Evolutionary conservation across 1,140 invertebrate genomes (phyloP).

Genomic region (Panagrolaimus sp.): DNA sequence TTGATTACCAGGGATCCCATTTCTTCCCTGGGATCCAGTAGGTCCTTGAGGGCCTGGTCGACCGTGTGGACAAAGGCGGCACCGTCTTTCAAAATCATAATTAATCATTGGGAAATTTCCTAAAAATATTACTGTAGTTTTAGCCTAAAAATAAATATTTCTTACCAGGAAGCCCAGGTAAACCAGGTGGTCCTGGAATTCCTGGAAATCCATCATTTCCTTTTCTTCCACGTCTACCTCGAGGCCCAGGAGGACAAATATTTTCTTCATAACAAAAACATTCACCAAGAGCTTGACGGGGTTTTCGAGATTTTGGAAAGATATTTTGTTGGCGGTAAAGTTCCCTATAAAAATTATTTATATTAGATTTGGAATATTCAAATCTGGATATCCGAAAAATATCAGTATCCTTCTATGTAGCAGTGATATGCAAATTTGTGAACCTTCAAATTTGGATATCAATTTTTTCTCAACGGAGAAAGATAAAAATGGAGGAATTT

Average conservation of each 20-base stretch:
- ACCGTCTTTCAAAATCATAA: not conserved
- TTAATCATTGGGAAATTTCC: constrained; percentile 1
- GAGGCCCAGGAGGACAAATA: constrained; percentile 3
- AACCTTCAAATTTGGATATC: no score
- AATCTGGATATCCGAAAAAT: no score
- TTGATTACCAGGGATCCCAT: not conserved
- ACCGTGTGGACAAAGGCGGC: constrained; percentile 1
- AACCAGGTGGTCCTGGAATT: constrained; percentile 9
- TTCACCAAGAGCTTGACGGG: not conserved
- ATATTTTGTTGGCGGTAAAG: no score
- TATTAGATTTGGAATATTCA: no score
- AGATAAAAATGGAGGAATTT: no score
- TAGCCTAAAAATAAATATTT: not conserved
- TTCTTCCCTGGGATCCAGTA: not conserved
- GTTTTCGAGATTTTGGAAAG: no score
- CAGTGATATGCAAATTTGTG: no score
- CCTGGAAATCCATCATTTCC: not conserved
- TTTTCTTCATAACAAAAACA: constrained; percentile 1
- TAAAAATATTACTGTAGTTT: not conserved
- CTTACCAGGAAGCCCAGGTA: not conserved
- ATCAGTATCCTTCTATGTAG: no score
- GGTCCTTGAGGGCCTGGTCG: not conserved
- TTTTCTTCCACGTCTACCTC: not conserved
- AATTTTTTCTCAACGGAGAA: no score
- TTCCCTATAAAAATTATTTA: no score